phyloP scores from a whole-genome alignment of 2,113 vertebrate species.

The Coracopsis vasa region DNA sequence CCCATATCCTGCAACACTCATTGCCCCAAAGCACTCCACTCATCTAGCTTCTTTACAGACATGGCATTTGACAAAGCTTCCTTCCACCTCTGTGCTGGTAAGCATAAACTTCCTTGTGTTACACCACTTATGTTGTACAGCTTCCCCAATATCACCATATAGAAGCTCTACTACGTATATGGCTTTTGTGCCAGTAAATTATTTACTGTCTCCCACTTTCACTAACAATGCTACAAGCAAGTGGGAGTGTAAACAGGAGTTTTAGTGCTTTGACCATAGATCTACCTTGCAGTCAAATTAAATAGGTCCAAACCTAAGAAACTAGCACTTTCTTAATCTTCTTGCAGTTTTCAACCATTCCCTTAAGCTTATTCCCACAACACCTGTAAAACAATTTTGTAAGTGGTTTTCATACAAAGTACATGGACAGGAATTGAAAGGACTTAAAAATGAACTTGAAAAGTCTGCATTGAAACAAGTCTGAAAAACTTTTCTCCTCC shows the following conservation, averaged over 20 bases:
- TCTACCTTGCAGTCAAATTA: background rate
- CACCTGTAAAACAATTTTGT: background rate
- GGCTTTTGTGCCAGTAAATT: background rate
- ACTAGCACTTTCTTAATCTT: background rate
- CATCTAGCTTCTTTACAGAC: background rate
- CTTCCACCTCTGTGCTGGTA: background rate
- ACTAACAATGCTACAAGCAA: background rate
- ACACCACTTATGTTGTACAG: background rate
- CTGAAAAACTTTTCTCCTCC: background rate
- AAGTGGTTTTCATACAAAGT: background rate
- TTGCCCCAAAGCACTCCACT: background rate
- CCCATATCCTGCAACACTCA: rapidly evolving
- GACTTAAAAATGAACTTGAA: background rate
- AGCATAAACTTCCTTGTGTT: background rate
- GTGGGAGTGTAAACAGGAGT: background rate
- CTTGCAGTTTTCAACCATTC: background rate
- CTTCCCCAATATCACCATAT: background rate
- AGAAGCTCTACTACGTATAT: background rate
- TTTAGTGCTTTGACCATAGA: background rate
- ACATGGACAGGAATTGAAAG: background rate
- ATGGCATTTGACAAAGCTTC: background rate
- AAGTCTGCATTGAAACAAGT: background rate
- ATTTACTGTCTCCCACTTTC: background rate
- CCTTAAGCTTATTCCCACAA: background rate
- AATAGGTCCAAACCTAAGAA: background rate